Percentiles rank a stretch among this genome's conserved stretches.
phyloP scores from a whole-genome alignment of 1,140 invertebrate genomes.

The Wiebesia pumilae region DNA sequence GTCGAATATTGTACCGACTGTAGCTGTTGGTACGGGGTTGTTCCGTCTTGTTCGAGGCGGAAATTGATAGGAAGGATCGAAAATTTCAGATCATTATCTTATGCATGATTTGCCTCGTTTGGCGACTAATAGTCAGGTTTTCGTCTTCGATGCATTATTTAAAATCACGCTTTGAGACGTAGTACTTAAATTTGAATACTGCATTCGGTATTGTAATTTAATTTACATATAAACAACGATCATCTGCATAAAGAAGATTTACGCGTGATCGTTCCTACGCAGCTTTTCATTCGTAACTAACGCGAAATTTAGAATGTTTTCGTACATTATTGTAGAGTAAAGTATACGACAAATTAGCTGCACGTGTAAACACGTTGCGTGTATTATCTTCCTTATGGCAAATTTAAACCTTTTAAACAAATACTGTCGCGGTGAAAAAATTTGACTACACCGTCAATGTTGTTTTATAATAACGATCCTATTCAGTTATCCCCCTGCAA shows the following conservation, averaged over 20 bases:
- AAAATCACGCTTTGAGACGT: background rate
- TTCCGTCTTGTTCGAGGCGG: too few species aligned
- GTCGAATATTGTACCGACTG: background rate
- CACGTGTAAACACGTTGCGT: background rate
- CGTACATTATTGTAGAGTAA: background rate
- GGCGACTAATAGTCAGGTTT: too few species aligned
- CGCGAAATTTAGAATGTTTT: background rate
- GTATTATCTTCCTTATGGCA: background rate
- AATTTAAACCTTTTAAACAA: too few species aligned
- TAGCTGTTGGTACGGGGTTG: too few species aligned
- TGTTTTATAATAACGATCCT: too few species aligned
- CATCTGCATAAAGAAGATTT: background rate
- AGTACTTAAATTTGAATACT: background rate
- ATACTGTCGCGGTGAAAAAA: too few species aligned
- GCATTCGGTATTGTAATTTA: background rate
- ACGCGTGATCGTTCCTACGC: background rate
- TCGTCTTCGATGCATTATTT: background rate
- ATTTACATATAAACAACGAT: constrained; percentile 1
- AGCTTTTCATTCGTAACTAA: background rate
- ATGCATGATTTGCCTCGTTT: too few species aligned
- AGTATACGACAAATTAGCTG: background rate
- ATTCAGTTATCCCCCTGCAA: too few species aligned
- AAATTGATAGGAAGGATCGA: too few species aligned
- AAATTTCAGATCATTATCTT: too few species aligned
- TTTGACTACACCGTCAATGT: too few species aligned